Percentiles rank a stretch among this genome's conserved stretches.
Evolutionary conservation across 2,113 vertebrate species (phyloP).

Genomic region (Tapirus terrestris): DNA sequence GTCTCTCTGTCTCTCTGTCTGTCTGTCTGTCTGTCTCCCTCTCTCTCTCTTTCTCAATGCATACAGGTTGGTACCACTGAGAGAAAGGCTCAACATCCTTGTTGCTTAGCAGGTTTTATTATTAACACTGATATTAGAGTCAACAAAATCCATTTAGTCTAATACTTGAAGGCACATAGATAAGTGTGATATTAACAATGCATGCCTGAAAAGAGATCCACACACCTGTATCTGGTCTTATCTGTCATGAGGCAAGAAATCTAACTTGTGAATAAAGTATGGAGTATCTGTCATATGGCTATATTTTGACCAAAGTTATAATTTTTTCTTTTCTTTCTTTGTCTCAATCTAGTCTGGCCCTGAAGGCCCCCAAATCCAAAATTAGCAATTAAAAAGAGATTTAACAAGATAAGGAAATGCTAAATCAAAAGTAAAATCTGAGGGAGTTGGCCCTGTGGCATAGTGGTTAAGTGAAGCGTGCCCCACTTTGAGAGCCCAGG

Average conservation of each 20-base stretch:
- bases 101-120: background rate
- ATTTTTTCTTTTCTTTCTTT: background rate
- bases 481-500: too few species aligned
- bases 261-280: background rate
- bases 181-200: background rate
- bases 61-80: background rate
- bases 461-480: too few species aligned
- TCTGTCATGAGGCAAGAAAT: background rate
- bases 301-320: background rate
- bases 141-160: background rate
- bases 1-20: too few species aligned
- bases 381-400: constrained; percentile 33
- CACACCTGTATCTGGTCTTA: background rate
- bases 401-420: background rate
- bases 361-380: background rate
- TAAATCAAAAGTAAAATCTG: background rate
- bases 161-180: background rate
- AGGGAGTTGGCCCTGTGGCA: background rate
- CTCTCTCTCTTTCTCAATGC: background rate
- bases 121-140: background rate
- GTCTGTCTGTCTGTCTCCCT: background rate
- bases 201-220: background rate
- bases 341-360: background rate
- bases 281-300: background rate
- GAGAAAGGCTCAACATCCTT: background rate